Conservation (phyloP, 2,113 vertebrate species). For the Coptodon bakossiorum region DNA sequence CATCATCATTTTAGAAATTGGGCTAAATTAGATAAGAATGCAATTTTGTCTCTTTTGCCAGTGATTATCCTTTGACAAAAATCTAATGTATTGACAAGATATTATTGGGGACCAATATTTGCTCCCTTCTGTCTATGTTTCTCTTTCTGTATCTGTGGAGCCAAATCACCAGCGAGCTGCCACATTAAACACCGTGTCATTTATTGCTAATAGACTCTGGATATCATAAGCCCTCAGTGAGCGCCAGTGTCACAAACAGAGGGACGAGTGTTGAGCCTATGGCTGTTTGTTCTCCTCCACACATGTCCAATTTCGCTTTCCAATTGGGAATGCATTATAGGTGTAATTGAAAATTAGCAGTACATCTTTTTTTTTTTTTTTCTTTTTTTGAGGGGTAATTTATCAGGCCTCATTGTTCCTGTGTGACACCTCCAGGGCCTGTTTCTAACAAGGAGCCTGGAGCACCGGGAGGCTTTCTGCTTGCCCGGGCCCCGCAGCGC, state of each 20-base stretch:
- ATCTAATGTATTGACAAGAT: constrained; percentile 31
- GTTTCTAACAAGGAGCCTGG: constrained; percentile 92
- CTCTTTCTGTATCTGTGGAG: constrained; percentile 1
- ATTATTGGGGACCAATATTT: constrained; percentile 24
- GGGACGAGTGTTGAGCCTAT: constrained; percentile 48
- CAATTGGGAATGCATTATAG: constrained; percentile 96
- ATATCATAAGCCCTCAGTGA: constrained; percentile 19
- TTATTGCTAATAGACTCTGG: constrained; percentile 47
- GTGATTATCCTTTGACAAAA: constrained; percentile 40
- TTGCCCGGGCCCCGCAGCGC: constrained; percentile 69
- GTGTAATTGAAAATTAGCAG: constrained; percentile 99
- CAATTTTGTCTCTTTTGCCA: background rate
- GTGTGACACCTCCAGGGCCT: constrained; percentile 91
- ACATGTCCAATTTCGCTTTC: constrained; percentile 89
- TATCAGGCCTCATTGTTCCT: constrained; percentile 97
- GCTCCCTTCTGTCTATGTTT: background rate
- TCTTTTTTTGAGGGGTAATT: constrained; percentile 82
- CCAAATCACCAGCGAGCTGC: constrained; percentile 23
- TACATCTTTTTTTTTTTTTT: constrained; percentile 76
- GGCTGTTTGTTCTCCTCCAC: constrained; percentile 74
- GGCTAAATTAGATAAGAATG: constrained; percentile 39
- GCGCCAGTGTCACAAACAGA: constrained; percentile 45
- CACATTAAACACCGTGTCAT: constrained; percentile 42
- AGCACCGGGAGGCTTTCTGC: constrained; percentile 90
- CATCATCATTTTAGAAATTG: constrained; percentile 32